Evolutionary conservation across 2,888 invertebrate species (phyloP), one percentile per base, ranked within the genome.

Genomic region (Toxonevra muliebris): DNA sequence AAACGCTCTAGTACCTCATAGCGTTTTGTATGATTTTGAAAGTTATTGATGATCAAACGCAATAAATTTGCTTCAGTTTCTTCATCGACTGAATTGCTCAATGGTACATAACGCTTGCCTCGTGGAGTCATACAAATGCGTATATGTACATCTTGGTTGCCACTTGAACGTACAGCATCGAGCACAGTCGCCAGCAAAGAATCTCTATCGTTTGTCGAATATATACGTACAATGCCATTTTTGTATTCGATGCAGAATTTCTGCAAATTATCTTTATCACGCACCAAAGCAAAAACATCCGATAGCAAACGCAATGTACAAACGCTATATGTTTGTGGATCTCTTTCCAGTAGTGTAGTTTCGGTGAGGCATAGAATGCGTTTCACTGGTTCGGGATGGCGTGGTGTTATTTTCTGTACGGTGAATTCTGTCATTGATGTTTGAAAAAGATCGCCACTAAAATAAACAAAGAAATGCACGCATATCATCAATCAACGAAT

Each of bases 361-460:
- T 99, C 98, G 0, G 97, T 96, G 19, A 99, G 88, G 81, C 98
- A 98, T 42, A 99, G 88, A 0, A 95, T 93, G 66, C 98, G 89
- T 72, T 94, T 88, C 76, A 95, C 92, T 0, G 94, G 92, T 77
- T 96, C 96, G 78, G 90, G 89, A 82, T 95, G 93, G 40, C 96
- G 88, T 0, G 90, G 87, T 17, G 93, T 93, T 76, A 93, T 90
- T 87, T 99, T 99, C 83, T 98, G 95, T 4, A 99, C 97, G 70
- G 91, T 91, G 85, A 99, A 99, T 87, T 99, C 99, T 15, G 95
- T 94, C 70, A 98, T 91, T 0, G 98, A 98, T 3, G 98, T 99
- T 81, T 98, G 91, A 82, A 94, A 94, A 82, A 97, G 95, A 86
- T 99, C 99, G 12, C 92, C 92, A 80, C 97, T 97, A 84, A 71